These are phyloP conservation scores for Disparrhopalites patrizii DNA, from an alignment of 2,888 invertebrate genomes.

Conservation along the genomic window DNA sequence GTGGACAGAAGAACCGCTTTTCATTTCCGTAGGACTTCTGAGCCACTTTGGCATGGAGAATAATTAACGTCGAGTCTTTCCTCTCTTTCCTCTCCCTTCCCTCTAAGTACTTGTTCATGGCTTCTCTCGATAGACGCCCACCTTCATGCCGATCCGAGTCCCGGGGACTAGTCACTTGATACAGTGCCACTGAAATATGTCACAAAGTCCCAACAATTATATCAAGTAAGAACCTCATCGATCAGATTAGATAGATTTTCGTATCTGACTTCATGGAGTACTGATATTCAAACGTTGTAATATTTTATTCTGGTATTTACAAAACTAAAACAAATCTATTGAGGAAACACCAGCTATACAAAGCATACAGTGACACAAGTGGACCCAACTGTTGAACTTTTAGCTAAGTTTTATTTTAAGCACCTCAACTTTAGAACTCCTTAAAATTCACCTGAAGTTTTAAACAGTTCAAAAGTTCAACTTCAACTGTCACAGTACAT, in stretches of 20 bases:
- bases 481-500: too few species aligned
- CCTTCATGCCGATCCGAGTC: constrained; percentile 7
- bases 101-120: constrained; percentile 57
- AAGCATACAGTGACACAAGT: too few species aligned
- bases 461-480: too few species aligned
- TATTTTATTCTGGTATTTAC: neutral
- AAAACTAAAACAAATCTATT: neutral
- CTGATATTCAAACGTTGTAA: neutral
- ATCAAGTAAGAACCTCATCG: neutral
- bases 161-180: constrained; percentile 8
- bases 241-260: neutral
- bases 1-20: constrained; percentile 61
- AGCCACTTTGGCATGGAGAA: constrained; percentile 60
- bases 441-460: too few species aligned
- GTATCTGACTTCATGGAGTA: neutral
- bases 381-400: too few species aligned
- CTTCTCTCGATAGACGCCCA: constrained; percentile 51
- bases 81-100: too few species aligned
- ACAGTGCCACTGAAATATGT: constrained; percentile 13
- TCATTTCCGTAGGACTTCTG: constrained; percentile 61
- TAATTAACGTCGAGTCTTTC: constrained; percentile 53
- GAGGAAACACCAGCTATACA: too few species aligned
- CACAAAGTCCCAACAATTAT: neutral
- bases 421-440: too few species aligned
- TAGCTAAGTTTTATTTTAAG: too few species aligned